Evolutionary conservation across 2,113 vertebrate species (phyloP).

Genomic region (Ginglymostoma cirratum): DNA sequence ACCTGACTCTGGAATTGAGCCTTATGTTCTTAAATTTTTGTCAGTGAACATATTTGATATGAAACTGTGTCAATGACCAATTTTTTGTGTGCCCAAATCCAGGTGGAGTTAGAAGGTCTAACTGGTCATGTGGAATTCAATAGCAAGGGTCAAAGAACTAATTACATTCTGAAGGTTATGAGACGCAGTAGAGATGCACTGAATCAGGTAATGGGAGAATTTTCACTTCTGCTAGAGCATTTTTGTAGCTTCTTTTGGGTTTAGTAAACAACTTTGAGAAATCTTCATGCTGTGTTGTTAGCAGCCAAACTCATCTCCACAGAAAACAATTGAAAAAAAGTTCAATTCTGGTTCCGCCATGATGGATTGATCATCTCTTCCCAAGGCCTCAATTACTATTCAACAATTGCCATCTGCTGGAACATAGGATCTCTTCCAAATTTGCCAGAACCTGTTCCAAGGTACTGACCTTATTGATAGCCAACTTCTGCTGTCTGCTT

Average conservation of each 20-base stretch:
- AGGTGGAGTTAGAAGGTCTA: slow-evolving; percentile 99
- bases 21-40: not conserved
- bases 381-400: too few species aligned
- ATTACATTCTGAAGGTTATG: slow-evolving; percentile 90
- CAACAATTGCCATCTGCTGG: too few species aligned
- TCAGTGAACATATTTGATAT: not conserved
- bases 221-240: not conserved
- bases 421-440: too few species aligned
- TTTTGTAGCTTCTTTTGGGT: not conserved
- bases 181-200: slow-evolving; percentile 80
- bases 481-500: too few species aligned
- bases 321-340: too few species aligned
- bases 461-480: too few species aligned
- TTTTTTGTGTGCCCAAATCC: slow-evolving; percentile 59
- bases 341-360: too few species aligned
- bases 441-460: too few species aligned
- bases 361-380: too few species aligned
- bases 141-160: slow-evolving; percentile 95
- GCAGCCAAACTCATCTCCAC: too few species aligned
- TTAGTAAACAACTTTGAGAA: not conserved
- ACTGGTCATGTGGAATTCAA: slow-evolving; percentile 99
- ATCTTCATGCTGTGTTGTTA: too few species aligned
- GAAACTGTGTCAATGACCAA: slow-evolving; percentile 17
- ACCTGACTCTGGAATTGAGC: not conserved
- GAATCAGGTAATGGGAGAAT: slow-evolving; percentile 68